Base-by-base conservation (phyloP, 1,140 invertebrate species). In the Zaprionus taronus region DNA sequence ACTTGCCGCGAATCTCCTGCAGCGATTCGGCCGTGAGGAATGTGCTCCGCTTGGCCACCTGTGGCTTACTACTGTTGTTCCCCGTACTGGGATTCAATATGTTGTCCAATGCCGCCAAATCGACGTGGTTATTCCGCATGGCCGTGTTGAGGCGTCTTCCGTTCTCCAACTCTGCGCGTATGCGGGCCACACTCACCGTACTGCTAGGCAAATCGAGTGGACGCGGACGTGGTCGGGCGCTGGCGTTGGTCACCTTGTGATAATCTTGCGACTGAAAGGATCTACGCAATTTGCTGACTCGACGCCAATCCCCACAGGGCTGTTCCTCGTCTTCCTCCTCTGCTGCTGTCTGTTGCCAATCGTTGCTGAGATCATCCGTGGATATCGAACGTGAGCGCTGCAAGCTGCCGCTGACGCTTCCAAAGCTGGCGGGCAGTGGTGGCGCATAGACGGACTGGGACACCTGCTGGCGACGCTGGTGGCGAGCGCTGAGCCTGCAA, bases 21-120 rank as follows among this genome's bases (percentile, higher is more conserved):
- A 95, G 80, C 2, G 94, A 94, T 49, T 95, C 94, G 34, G 94
- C 94, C 2, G 94, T 95, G 2, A 95, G 93, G 57, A 95, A 95
- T 1, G 94, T 65, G 92, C 93, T 78, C 4, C 79, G 63, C 26
- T 85, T 92, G 41, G 81, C 76, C 36, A 76, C 47, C 36, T 65
- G 67, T 14, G 85, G 72, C 26, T 84, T 89, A n/a, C 83, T 47
- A 7, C 11, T 47, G 53, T 73, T 83, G 28, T 77, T 26, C 22
- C 24, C 12, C 44, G 24, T 36, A 49, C 9, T 62, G 80, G 90
- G 91, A 49, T 94, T 93, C 2, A 94, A 73, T 44, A 94, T 94
- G 36, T 86, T 93, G 80, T 94, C 93, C 36, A 94, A 68, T 7
- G 94, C 93, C 5, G 93, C 92, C 53, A 94, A 63, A 81, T 94